Evolutionary conservation across 2,113 vertebrate species (phyloP), one percentile per base, ranked within the genome.

Genomic region (Parus major): DNA sequence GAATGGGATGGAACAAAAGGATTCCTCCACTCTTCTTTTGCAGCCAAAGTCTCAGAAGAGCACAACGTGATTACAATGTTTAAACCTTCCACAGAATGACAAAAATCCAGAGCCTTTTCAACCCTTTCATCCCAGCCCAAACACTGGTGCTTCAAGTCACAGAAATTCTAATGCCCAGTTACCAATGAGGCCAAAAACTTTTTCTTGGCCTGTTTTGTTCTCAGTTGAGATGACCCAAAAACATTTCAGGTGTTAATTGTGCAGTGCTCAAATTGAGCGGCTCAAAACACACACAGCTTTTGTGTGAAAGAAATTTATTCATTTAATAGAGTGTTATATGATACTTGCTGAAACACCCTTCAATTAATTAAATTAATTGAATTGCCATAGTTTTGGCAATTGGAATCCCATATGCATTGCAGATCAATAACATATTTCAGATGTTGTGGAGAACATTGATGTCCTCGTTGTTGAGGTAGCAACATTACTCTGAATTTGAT

Each of bases 391-490:
- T 60, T 76, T 47, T 76, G 35, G 19, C 53, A 55, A 46, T 21
- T 19, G 29, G 27, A 39, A 61, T 65, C 44, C 11, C 3, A 22
- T 33, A 39, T 5, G 44, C 4, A 25, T 78, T 92, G 21, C 36
- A 76, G 47, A 68, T 71, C 52, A 70, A 28, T 12, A 63, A 28
- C 35, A 44, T 33, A 12, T 14, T 33, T 22, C 41, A 27, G 36
- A 1, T 84, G 9, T 75, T 31, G 19, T 1, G 14, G 68, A 87
- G 56, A 72, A 24, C 3, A n/a, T 3, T 1, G 0, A 3, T 28
- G 9, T 44, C 33, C 35, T 82, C 16, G 3, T 3, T 41, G 20
- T 29, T n/a, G 46, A 49, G 10, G 49, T 0, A 82, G 17, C 28
- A 63, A 23, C 7, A 12, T 53, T 49, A 6, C 14, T 33, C 21